phyloP scores from a whole-genome alignment of 2,888 invertebrate genomes.

The Andrena haemorrhoa region DNA sequence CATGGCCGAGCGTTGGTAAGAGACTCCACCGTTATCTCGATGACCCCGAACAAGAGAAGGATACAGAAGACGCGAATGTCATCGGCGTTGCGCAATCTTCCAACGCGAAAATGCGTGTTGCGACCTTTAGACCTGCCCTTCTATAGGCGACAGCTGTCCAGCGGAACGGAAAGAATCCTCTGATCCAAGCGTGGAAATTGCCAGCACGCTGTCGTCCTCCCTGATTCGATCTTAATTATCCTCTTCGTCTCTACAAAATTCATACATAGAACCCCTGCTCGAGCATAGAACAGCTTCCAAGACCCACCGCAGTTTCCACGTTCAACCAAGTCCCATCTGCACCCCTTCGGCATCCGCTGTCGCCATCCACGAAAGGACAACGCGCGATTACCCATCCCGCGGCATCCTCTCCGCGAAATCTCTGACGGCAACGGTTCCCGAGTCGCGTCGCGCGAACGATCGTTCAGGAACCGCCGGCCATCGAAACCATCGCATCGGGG shows the following conservation, averaged over 20 bases:
- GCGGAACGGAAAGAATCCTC: slow-evolving; percentile 65
- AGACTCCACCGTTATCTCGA: slow-evolving; percentile 75
- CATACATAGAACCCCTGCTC: no score
- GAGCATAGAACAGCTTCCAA: no score
- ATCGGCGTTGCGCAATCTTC: slow-evolving; percentile 74
- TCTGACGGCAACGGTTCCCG: background rate
- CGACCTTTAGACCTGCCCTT: slow-evolving; percentile 4
- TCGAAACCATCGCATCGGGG: slow-evolving; percentile 32
- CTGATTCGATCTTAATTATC: slow-evolving; percentile 15
- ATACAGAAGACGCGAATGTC: slow-evolving; percentile 76
- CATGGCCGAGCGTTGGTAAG: slow-evolving; percentile 73
- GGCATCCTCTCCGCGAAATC: slow-evolving; percentile 13
- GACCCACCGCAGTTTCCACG: no score
- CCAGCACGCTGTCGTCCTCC: slow-evolving; percentile 1
- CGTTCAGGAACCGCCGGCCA: slow-evolving; percentile 41
- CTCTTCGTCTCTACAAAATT: no score
- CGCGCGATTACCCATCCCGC: no score
- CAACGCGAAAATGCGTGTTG: slow-evolving; percentile 40
- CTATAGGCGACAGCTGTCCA: slow-evolving; percentile 51
- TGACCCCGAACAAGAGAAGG: slow-evolving; percentile 78
- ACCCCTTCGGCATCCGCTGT: no score
- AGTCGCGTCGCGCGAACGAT: slow-evolving; percentile 13
- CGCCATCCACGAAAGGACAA: no score
- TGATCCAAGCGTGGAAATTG: slow-evolving; percentile 48
- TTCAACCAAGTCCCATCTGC: no score